phyloP scores from a whole-genome alignment of 2,888 invertebrate genomes.

The Tortrix viridana region DNA sequence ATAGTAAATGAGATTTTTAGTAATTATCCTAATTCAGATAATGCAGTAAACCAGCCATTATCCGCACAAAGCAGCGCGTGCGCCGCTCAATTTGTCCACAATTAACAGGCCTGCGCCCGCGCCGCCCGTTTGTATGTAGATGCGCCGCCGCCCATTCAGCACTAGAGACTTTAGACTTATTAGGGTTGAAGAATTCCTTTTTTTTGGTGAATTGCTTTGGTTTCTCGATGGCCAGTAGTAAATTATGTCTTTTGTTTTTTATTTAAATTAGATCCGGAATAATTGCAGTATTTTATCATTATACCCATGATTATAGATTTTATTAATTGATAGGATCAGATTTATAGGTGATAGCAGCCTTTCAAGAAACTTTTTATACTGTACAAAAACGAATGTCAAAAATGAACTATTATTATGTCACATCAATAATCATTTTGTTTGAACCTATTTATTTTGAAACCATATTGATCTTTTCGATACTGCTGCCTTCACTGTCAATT shows the following conservation, averaged over 20 bases:
- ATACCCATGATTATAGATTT: no score
- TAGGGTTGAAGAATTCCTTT: slow-evolving; percentile 23
- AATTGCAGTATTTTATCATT: no score
- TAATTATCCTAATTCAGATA: background rate
- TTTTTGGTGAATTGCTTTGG: background rate
- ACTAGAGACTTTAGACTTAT: slow-evolving; percentile 27
- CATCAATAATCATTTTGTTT: no score
- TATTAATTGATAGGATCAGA: no score
- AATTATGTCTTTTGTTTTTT: background rate
- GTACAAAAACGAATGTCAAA: no score
- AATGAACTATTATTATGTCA: no score
- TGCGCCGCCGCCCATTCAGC: slow-evolving; percentile 10
- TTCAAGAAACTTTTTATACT: no score
- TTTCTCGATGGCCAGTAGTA: background rate
- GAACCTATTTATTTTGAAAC: no score
- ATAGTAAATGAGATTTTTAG: background rate
- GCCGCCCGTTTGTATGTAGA: slow-evolving; percentile 35
- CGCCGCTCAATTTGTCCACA: slow-evolving; percentile 34
- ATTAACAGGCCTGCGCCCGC: slow-evolving; percentile 24
- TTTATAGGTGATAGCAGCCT: no score
- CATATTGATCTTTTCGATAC: no score
- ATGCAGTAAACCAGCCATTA: slow-evolving; percentile 14
- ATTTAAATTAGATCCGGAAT: background rate
- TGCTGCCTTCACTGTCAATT: no score
- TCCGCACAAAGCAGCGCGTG: slow-evolving; percentile 30